A percentile compares a stretch with the other conserved stretches of the same genome.
phyloP scores from a whole-genome alignment of 92 coral and sea anemone species.

The Micromussa lordhowensis region DNA sequence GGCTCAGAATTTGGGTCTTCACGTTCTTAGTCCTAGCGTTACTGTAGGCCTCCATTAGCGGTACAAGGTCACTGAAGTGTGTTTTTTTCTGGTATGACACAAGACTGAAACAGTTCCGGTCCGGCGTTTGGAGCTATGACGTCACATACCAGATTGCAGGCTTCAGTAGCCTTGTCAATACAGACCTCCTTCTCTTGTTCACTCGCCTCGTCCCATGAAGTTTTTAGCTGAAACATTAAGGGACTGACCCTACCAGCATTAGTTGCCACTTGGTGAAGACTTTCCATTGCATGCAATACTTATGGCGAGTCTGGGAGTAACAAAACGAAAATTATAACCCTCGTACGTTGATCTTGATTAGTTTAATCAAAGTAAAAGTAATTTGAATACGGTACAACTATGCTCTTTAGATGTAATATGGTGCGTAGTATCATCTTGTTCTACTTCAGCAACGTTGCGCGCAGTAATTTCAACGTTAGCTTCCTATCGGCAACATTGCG shows the following conservation, averaged over 20 bases:
- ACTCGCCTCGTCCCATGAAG: constrained; percentile 67
- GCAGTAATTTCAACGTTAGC: neutral
- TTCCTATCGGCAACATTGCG: neutral
- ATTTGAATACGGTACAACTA: too few species aligned
- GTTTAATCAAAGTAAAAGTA: too few species aligned
- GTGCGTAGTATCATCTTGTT: neutral
- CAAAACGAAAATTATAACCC: too few species aligned
- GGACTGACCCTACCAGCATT: constrained; percentile 52
- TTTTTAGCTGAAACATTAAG: constrained; percentile 58
- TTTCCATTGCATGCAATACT: constrained; percentile 38
- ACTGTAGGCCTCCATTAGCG: constrained; percentile 66
- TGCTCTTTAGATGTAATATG: too few species aligned
- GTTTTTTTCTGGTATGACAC: constrained; percentile 26
- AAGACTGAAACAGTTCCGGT: constrained; percentile 61
- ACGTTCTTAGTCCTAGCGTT: constrained; percentile 25
- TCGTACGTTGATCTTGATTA: too few species aligned
- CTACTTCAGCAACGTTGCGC: neutral
- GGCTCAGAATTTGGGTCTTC: constrained; percentile 58
- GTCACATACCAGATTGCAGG: constrained; percentile 70
- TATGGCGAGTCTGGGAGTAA: too few species aligned
- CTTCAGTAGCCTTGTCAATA: constrained; percentile 76
- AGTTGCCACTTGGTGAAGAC: constrained; percentile 43
- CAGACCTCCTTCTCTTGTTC: constrained; percentile 67
- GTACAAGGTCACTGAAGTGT: constrained; percentile 39
- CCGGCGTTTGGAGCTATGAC: constrained; percentile 78